phyloP scores from a whole-genome alignment of 1,140 invertebrate genomes.

The Sinella curviseta region DNA sequence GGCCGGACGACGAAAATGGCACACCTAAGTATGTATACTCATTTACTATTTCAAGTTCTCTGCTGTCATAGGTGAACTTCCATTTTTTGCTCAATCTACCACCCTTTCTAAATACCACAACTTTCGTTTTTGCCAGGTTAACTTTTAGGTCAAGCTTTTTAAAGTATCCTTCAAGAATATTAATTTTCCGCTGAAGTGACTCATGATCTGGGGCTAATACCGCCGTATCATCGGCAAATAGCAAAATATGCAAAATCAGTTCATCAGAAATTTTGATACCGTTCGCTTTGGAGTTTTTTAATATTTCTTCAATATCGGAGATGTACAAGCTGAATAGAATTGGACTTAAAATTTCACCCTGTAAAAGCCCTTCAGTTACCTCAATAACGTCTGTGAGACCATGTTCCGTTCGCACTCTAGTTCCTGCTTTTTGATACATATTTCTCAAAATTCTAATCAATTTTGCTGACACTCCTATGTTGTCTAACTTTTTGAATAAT shows the following conservation, averaged over 20 bases:
- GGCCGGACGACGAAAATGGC: too few relatives aligned
- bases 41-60: too few relatives aligned
- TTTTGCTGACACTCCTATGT: background rate
- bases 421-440: background rate
- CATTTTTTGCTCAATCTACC: too few relatives aligned
- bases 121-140: too few relatives aligned
- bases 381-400: background rate
- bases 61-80: too few relatives aligned
- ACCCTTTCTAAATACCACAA: too few relatives aligned
- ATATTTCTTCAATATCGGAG: background rate
- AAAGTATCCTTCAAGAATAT: too few relatives aligned
- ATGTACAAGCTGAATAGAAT: background rate
- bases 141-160: too few relatives aligned
- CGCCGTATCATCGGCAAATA: background rate
- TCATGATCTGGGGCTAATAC: background rate
- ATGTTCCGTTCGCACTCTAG: background rate
- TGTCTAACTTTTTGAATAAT: background rate
- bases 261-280: background rate
- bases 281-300: background rate
- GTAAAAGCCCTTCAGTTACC: background rate
- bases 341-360: too few relatives aligned
- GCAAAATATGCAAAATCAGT: background rate
- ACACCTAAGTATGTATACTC: too few relatives aligned
- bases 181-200: too few relatives aligned
- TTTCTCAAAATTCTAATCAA: background rate